A percentile compares a stretch with the other conserved stretches of the same genome.
These are phyloP conservation scores for Goniozus legneri DNA, from an alignment of 1,140 invertebrate species.

Conservation along the genomic window DNA sequence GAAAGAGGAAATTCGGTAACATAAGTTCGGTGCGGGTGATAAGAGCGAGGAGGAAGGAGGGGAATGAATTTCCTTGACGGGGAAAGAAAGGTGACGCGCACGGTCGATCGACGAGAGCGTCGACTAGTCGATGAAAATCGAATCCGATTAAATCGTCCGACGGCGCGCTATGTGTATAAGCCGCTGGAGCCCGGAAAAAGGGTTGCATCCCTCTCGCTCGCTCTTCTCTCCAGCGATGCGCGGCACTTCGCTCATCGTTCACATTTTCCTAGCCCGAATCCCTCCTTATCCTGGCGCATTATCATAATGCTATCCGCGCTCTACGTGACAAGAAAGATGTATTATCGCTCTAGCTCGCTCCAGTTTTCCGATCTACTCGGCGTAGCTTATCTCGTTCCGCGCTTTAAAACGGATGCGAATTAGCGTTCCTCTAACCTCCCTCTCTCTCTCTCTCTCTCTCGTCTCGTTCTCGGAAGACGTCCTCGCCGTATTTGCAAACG, in stretches of 20 bases:
- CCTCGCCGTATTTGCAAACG: no score
- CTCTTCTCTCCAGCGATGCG: no score
- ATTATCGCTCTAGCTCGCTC: conserved; percentile 31
- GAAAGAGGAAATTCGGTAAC: no score
- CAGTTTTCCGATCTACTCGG: conserved; percentile 31
- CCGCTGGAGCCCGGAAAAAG: conserved; percentile 8
- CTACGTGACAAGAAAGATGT: conserved; percentile 50
- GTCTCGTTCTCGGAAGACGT: no score
- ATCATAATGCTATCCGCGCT: conserved; percentile 47
- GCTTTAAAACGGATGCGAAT: conserved; percentile 32
- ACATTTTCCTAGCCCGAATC: conserved; percentile 39
- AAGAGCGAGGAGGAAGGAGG: not conserved
- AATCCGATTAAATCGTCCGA: conserved; percentile 32
- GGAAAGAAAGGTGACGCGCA: no score
- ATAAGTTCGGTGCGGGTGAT: not conserved
- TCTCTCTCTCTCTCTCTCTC: not conserved
- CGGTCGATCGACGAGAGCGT: no score
- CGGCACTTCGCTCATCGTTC: conserved; percentile 39
- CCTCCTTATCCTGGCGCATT: conserved; percentile 44
- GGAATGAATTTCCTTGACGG: no score
- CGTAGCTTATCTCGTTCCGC: conserved; percentile 26
- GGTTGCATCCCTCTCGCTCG: conserved; percentile 20
- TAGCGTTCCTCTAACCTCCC: conserved; percentile 17
- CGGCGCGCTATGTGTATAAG: no score
- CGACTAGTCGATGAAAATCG: conserved; percentile 34